Percentiles rank a stretch among this genome's conserved stretches.
These are phyloP conservation scores for Pagetopsis macropterus DNA, from an alignment of 2,797 vertebrate species.

Conservation along the genomic window DNA sequence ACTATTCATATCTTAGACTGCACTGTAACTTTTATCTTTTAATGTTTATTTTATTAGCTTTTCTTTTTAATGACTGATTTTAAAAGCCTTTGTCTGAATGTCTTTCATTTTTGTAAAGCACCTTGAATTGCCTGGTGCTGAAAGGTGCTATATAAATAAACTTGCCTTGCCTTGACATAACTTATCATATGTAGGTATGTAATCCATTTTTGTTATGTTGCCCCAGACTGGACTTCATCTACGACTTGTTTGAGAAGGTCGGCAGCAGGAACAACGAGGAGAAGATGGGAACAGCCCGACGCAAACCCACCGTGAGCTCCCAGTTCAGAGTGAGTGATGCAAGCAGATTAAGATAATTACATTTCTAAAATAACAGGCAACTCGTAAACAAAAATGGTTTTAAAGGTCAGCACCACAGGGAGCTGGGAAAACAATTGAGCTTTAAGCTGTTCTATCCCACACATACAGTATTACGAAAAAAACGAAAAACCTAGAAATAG, in stretches of 20 bases:
- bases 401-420: neutral
- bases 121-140: too few species aligned
- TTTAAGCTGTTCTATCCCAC: neutral
- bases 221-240: slow-evolving; percentile 92
- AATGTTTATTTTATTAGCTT: too few species aligned
- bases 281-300: slow-evolving; percentile 94
- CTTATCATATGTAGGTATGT: neutral
- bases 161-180: neutral
- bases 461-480: too few species aligned
- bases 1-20: too few species aligned
- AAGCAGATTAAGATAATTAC: neutral
- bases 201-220: slow-evolving; percentile 5
- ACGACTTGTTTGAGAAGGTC: slow-evolving; percentile 94
- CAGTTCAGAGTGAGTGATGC: slow-evolving; percentile 90
- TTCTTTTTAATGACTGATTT: too few species aligned
- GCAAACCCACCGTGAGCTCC: slow-evolving; percentile 94
- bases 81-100: too few species aligned
- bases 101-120: too few species aligned
- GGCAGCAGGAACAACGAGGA: slow-evolving; percentile 91
- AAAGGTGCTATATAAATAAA: too few species aligned
- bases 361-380: neutral
- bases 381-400: neutral
- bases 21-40: too few species aligned
- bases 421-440: neutral
- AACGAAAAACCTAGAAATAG: neutral